Evolutionary conservation across 1,140 invertebrate species (phyloP).

Genomic region (Charaxes varanes): DNA sequence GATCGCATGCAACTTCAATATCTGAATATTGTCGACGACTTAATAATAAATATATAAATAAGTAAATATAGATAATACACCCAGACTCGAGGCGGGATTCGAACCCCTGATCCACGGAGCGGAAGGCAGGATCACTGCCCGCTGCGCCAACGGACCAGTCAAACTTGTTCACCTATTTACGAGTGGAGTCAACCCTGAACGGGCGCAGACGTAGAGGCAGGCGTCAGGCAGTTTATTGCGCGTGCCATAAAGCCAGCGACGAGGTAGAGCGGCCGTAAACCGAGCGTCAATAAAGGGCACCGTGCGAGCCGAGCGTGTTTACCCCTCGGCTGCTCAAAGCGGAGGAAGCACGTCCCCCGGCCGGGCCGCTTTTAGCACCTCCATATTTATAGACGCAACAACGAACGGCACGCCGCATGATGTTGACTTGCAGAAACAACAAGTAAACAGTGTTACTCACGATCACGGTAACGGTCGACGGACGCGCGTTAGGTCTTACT

Average conservation of each 20-base stretch:
- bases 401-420: conserved; percentile 43
- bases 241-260: conserved; percentile 39
- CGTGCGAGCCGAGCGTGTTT: conserved; percentile 51
- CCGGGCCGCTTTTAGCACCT: conserved; percentile 68
- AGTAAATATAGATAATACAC: no score
- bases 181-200: no score
- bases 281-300: conserved; percentile 62
- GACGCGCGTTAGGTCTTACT: neutral
- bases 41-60: no score
- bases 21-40: no score
- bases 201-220: conserved; percentile 11
- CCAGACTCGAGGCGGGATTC: no score
- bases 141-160: no score
- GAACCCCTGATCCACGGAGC: no score
- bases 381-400: conserved; percentile 70
- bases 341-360: conserved; percentile 63
- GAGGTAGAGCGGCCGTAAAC: conserved; percentile 51
- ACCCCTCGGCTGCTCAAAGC: conserved; percentile 62
- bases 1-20: no score
- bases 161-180: no score
- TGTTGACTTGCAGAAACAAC: conserved; percentile 60
- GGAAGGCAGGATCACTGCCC: no score
- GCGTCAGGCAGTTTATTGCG: conserved; percentile 38
- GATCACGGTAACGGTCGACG: conserved; percentile 24
- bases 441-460: conserved; percentile 54